Base-by-base conservation (phyloP, 2,797 vertebrate genomes). In the Cynopterus sphinx region DNA sequence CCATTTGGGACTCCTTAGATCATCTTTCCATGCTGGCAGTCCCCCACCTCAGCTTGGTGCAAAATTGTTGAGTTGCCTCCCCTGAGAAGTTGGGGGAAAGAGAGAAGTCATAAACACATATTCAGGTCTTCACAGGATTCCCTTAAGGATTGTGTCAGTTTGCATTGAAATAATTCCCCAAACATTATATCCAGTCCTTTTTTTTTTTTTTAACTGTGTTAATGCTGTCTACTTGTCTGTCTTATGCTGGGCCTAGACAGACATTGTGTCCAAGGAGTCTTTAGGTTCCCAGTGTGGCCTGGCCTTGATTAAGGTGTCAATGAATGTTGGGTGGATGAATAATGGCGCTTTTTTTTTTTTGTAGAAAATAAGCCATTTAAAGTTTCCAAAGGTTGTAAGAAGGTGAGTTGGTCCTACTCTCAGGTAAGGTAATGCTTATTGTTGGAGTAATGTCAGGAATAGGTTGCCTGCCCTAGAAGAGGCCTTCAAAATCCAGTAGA, bases 301-400 rank as follows among this genome's bases (percentile, higher is more conserved):
- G 75, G 36, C 43, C 17, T 96, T 82, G 68, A 96, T 71, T 92
- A 91, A 94, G 28, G 33, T 87, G 19, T 94, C 53, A 90, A 39
- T 15, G 92, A 59, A 77, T 73, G 21, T 81, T 87, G 67, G 26
- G 17, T 89, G 88, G 81, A 22, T 96, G 8, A 22, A 28, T 96
- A 71, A 97, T 73, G 26, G 19, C 8, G 81, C 22, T 86, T 74
- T 59, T 17, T 51, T 51, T 91, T 57, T 92, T 71, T 93, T 82
- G 12, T 70, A 97, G 97, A 97, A 94, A 97, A 94, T 93, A 97
- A 97, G 59, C 55, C 91, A 82, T 57, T 94, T 85, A 97, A 97
- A 96, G 75, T 11, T 84, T 92, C 91, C 75, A 97, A 96, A 96
- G 93, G 91, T 67, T 91, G 43, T 39, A 97, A 93, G 77, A 97